Conservation (phyloP, 2,113 vertebrate species). For the Nesogale talazaci region DNA sequence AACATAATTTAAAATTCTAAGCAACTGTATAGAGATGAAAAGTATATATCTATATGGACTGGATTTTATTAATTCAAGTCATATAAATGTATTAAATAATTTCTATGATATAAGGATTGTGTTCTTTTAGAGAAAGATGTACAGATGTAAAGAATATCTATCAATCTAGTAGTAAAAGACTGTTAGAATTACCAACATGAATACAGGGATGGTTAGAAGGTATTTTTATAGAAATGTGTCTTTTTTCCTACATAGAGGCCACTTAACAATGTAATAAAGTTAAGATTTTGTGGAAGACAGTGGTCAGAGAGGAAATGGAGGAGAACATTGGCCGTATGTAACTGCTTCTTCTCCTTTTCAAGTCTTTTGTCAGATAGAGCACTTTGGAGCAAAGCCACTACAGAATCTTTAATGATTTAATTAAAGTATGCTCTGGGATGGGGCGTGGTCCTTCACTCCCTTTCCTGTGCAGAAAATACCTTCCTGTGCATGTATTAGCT, state of each 20-base stretch:
- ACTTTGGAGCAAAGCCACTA: not conserved
- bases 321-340: not conserved
- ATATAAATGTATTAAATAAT: not conserved
- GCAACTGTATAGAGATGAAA: no score
- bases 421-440: not conserved
- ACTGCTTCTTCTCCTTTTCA: constrained; percentile 8
- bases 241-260: not conserved
- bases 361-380: not conserved
- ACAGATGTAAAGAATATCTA: not conserved
- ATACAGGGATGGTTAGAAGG: not conserved
- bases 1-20: no score
- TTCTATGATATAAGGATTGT: not conserved
- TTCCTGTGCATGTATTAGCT: no score
- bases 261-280: not conserved
- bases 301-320: not conserved
- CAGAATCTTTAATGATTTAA: not conserved
- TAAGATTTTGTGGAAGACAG: not conserved
- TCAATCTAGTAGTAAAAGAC: not conserved
- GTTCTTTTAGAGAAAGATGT: not conserved
- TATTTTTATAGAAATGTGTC: not conserved
- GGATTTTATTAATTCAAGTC: constrained; percentile 32
- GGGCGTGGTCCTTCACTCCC: no score
- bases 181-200: not conserved
- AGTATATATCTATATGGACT: not conserved
- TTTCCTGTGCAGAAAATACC: no score